Evolutionary conservation across 1,140 invertebrate genomes (phyloP).

Genomic region (Ladona fulva): DNA sequence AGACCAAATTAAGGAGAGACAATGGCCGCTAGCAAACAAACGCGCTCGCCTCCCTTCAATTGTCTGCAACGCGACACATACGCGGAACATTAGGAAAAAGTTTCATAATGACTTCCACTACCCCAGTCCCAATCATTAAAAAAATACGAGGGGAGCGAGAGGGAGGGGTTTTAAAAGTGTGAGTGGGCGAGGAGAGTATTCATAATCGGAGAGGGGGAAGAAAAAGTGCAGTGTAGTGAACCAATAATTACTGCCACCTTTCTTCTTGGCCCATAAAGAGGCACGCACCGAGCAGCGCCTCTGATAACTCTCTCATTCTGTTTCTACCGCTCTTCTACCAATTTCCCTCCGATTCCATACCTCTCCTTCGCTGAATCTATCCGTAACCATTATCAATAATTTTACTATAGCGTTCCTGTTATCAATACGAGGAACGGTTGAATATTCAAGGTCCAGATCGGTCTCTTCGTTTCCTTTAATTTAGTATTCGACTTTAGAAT

Average conservation of each 20-base stretch:
- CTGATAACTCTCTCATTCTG: no score
- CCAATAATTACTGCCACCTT: neutral
- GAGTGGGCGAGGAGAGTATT: neutral
- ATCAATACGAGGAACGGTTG: no score
- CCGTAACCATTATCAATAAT: no score
- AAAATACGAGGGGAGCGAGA: neutral
- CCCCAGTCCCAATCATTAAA: neutral
- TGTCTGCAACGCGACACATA: neutral
- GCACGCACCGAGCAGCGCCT: no score
- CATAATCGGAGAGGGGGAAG: neutral
- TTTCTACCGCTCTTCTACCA: no score
- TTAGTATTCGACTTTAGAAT: no score
- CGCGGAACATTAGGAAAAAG: neutral
- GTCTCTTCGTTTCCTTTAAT: no score
- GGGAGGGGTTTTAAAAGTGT: neutral
- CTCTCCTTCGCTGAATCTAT: no score
- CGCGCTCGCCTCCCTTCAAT: neutral
- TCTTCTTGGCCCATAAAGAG: neutral
- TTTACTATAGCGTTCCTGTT: no score
- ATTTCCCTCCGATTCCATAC: no score
- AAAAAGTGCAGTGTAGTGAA: neutral
- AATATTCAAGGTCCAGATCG: no score
- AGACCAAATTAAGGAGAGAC: constrained; percentile 4
- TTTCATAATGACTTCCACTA: constrained; percentile 2
- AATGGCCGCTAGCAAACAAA: neutral